Percentiles rank a stretch among this genome's conserved stretches.
Conservation (phyloP, 2,113 vertebrate species). For the Lutjanus erythropterus region DNA sequence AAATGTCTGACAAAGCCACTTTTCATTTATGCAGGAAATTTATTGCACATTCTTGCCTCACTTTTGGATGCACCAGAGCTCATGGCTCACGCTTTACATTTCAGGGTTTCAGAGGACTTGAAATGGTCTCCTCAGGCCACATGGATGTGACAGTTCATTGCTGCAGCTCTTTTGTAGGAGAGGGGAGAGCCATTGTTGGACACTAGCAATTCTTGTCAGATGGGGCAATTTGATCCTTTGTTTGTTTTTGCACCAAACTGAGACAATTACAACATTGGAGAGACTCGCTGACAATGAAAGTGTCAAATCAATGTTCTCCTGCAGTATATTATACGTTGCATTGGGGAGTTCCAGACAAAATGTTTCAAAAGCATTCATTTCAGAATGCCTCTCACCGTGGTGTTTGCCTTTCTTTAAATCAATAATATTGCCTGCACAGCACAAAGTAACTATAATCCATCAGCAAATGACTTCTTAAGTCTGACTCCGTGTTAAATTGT, state of each 20-base stretch:
- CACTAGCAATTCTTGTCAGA: conserved; percentile 55
- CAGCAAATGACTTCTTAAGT: conserved; percentile 50
- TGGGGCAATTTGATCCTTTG: conserved; percentile 60
- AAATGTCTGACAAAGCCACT: conserved; percentile 39
- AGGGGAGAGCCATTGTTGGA: conserved; percentile 45
- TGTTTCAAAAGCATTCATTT: conserved; percentile 53
- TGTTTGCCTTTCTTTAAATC: conserved; percentile 51
- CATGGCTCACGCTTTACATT: conserved; percentile 32
- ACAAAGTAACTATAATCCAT: conserved; percentile 56
- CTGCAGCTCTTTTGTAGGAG: conserved; percentile 44
- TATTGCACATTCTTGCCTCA: conserved; percentile 56
- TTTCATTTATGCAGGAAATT: conserved; percentile 36
- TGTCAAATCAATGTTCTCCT: conserved; percentile 62
- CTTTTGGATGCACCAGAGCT: conserved; percentile 21
- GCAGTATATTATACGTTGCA: conserved; percentile 57
- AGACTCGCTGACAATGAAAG: conserved; percentile 55
- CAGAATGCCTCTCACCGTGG: conserved; percentile 38
- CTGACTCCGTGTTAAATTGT: conserved; percentile 45
- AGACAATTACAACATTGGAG: conserved; percentile 53
- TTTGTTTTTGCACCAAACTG: conserved; percentile 66
- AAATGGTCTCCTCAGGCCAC: conserved; percentile 46
- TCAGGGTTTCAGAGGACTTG: conserved; percentile 47
- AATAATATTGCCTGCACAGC: conserved; percentile 57
- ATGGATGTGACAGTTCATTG: conserved; percentile 59
- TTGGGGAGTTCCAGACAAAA: conserved; percentile 43